A percentile compares a stretch with the other conserved stretches of the same genome.
phyloP scores from a whole-genome alignment of 2,113 vertebrate species.

The Hirundichthys speculiger region DNA sequence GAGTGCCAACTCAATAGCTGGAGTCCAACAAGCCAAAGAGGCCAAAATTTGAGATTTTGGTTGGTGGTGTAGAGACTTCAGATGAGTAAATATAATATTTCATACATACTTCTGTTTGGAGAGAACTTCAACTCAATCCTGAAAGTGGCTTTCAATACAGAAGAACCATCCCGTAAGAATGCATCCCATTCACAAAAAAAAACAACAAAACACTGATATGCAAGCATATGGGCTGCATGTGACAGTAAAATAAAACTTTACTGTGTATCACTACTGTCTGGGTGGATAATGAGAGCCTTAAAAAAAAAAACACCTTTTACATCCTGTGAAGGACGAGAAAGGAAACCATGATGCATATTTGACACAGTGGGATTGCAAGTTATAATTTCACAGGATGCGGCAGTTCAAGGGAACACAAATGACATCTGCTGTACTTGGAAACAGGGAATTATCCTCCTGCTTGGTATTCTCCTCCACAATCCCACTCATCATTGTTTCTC shows the following conservation, averaged over 20 bases:
- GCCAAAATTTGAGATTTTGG: constrained; percentile 56
- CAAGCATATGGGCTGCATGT: constrained; percentile 26
- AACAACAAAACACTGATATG: neutral
- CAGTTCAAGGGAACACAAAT: constrained; percentile 70
- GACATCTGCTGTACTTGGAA: constrained; percentile 72
- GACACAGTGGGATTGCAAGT: constrained; percentile 58
- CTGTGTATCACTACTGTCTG: constrained; percentile 44
- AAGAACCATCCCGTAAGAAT: constrained; percentile 47
- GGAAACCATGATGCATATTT: constrained; percentile 42
- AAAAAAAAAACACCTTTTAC: constrained; percentile 7
- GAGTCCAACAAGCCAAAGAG: constrained; percentile 40
- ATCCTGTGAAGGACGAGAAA: neutral
- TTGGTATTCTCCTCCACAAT: constrained; percentile 44
- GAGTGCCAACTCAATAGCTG: constrained; percentile 30
- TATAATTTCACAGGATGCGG: constrained; percentile 47
- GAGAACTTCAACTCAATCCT: constrained; percentile 30
- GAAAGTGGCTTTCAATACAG: constrained; percentile 40
- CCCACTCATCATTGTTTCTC: constrained; percentile 62
- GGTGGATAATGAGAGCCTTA: no score
- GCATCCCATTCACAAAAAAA: constrained; percentile 25
- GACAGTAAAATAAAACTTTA: constrained; percentile 60
- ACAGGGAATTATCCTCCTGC: constrained; percentile 64
- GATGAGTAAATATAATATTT: constrained; percentile 15
- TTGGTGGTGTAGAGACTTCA: constrained; percentile 36
- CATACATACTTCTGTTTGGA: constrained; percentile 10